phyloP scores from a whole-genome alignment of 2,888 invertebrate genomes.

The Cyrtodaria siliqua region DNA sequence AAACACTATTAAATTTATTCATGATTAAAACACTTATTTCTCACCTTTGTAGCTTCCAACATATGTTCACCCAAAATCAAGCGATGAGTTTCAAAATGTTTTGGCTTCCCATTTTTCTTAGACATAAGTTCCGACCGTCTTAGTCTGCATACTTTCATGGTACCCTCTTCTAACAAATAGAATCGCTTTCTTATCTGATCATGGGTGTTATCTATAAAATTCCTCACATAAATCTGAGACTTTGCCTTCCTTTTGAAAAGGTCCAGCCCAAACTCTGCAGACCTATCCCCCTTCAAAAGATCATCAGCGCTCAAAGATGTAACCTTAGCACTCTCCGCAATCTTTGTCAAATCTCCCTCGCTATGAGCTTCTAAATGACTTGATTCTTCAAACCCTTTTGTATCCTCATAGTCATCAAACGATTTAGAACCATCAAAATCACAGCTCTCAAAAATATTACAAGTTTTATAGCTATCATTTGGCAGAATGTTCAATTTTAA shows the following conservation, averaged over 20 bases:
- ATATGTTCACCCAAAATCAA: constrained; percentile 5
- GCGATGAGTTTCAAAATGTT: constrained; percentile 23
- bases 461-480: constrained; percentile 9
- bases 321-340: too few relatives aligned
- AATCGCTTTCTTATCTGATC: constrained; percentile 2
- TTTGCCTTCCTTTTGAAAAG: too few relatives aligned
- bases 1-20: too few relatives aligned
- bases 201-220: not conserved
- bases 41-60: constrained; percentile 12
- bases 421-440: constrained; percentile 6
- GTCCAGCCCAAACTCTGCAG: too few relatives aligned
- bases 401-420: too few relatives aligned
- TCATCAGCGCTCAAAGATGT: too few relatives aligned
- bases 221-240: constrained; percentile 3
- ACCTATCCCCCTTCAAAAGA: too few relatives aligned
- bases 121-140: constrained; percentile 2
- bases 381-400: too few relatives aligned
- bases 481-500: too few relatives aligned
- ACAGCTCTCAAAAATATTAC: not conserved
- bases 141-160: constrained; percentile 14
- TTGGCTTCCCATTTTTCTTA: not conserved
- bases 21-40: too few relatives aligned
- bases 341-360: too few relatives aligned
- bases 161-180: constrained; percentile 15
- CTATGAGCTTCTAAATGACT: too few relatives aligned